Percentiles rank a stretch among this genome's conserved stretches.
Conservation (phyloP, 2,797 vertebrate genomes). For the Tinamus major region DNA sequence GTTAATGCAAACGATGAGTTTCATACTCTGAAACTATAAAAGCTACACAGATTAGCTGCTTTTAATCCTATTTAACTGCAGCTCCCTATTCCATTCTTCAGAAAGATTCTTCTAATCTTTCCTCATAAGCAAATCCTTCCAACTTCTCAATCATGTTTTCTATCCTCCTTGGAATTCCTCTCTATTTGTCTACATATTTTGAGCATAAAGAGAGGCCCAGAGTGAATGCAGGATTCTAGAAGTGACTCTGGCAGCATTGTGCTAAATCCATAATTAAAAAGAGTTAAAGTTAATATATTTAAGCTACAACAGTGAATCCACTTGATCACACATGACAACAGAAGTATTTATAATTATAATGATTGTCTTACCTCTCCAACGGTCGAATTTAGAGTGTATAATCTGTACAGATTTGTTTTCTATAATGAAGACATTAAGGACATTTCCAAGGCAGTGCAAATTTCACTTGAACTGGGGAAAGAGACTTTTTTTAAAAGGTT, state of each 20-base stretch:
- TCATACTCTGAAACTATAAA: background rate
- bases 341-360: slow-evolving; percentile 68
- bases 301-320: slow-evolving; percentile 49
- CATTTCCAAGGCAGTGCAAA: slow-evolving; percentile 27
- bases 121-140: slow-evolving; percentile 61
- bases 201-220: slow-evolving; percentile 55
- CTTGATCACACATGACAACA: slow-evolving; percentile 69
- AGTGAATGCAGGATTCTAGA: slow-evolving; percentile 35
- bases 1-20: background rate
- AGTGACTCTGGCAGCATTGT: slow-evolving; percentile 18
- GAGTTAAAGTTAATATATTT: slow-evolving; percentile 72
- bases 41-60: background rate
- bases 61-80: slow-evolving; percentile 62
- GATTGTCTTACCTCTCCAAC: slow-evolving; percentile 67
- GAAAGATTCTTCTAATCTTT: slow-evolving; percentile 49
- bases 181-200: slow-evolving; percentile 65
- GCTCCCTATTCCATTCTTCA: slow-evolving; percentile 44
- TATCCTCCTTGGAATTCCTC: slow-evolving; percentile 63
- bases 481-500: background rate
- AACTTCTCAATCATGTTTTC: slow-evolving; percentile 64
- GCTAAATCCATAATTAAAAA: slow-evolving; percentile 67
- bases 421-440: slow-evolving; percentile 50
- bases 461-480: background rate
- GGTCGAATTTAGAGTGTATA: slow-evolving; percentile 60
- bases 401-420: slow-evolving; percentile 64